These are phyloP conservation scores for Enteromius treurensis DNA, from an alignment of 2,797 vertebrate species.

Conservation along the genomic window DNA sequence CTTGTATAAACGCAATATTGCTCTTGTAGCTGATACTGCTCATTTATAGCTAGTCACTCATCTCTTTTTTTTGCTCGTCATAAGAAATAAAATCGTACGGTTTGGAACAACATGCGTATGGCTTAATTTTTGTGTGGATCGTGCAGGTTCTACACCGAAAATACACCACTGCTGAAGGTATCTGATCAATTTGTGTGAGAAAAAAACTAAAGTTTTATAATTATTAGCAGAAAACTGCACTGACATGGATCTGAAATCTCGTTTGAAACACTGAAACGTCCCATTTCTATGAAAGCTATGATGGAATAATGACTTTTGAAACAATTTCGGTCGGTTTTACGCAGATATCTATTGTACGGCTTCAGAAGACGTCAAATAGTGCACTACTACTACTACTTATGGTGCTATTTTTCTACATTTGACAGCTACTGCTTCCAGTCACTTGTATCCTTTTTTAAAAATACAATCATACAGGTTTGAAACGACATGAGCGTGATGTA, in stretches of 20 bases:
- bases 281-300: not conserved
- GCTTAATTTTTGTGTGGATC: not conserved
- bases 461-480: not conserved
- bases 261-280: not conserved
- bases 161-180: constrained; percentile 50
- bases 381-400: not conserved
- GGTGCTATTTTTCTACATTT: not conserved
- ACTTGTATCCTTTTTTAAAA: not conserved
- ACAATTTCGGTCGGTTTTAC: not conserved
- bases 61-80: not conserved
- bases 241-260: not conserved
- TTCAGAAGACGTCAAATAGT: not conserved
- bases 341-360: not conserved
- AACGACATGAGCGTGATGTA: not conserved
- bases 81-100: not conserved
- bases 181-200: not conserved
- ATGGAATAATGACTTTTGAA: not conserved
- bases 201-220: not conserved
- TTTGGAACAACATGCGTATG: not conserved
- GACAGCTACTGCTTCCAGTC: not conserved
- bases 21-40: not conserved
- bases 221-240: not conserved
- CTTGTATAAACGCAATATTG: not conserved
- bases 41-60: not conserved
- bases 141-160: constrained; percentile 16